Conservation (phyloP, 2,113 vertebrate species). For the Psammodynastes pulverulentus region DNA sequence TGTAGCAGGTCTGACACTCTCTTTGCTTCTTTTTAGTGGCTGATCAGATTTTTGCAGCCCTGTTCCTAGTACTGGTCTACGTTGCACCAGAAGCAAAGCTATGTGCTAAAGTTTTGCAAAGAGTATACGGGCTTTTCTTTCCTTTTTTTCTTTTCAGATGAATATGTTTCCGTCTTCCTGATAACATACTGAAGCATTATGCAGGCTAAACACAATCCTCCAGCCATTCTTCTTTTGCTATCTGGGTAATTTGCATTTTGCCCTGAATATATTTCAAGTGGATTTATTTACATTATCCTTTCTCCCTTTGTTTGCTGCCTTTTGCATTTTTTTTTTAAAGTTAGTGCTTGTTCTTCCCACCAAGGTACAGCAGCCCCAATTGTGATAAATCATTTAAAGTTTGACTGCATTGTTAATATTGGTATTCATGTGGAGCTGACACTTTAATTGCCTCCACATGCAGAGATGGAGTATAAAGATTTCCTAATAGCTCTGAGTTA, state of each 20-base stretch:
- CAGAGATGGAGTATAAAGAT: conserved; percentile 24
- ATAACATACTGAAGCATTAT: not conserved
- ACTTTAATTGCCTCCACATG: conserved; percentile 36
- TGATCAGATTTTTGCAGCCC: not conserved
- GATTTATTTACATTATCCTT: conserved; percentile 10
- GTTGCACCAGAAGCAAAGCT: not conserved
- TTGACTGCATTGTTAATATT: conserved; percentile 24
- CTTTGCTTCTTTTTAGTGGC: not conserved
- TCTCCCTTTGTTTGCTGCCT: not conserved
- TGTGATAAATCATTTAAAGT: conserved; percentile 39
- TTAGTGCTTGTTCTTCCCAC: not conserved
- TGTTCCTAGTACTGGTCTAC: not conserved
- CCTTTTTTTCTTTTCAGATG: not conserved
- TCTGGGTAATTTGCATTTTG: not conserved
- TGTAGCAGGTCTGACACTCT: not conserved
- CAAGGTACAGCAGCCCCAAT: conserved; percentile 11
- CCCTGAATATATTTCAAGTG: conserved; percentile 19
- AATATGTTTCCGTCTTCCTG: not conserved
- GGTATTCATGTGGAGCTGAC: conserved; percentile 6
- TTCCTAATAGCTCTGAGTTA: conserved; percentile 36
- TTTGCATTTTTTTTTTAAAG: not conserved
- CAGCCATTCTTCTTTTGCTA: not conserved
- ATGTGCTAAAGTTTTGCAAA: not conserved
- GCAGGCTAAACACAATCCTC: not conserved
- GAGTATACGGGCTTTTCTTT: not conserved